Evolutionary conservation across 2,888 invertebrate genomes (phyloP).

Genomic region (Heliothis peltigera): DNA sequence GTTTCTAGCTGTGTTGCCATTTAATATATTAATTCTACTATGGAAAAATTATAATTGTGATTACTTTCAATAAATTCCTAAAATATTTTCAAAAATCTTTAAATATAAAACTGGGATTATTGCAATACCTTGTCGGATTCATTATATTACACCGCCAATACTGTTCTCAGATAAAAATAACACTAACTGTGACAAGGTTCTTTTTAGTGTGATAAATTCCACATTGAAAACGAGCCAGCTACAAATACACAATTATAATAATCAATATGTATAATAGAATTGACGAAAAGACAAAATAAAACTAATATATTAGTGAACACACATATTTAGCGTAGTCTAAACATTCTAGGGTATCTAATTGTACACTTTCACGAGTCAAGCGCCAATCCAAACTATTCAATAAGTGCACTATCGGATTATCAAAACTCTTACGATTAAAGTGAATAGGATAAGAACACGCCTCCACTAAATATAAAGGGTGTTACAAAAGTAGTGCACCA

Average conservation of each 20-base stretch:
- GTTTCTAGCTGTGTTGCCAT: no score
- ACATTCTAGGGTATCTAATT: constrained; percentile 57
- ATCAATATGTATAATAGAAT: constrained; percentile 41
- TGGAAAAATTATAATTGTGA: not conserved
- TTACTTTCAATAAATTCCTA: not conserved
- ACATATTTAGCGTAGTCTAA: constrained; percentile 56
- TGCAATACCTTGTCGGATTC: not conserved
- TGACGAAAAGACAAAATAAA: constrained; percentile 49
- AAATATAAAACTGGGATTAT: constrained; percentile 1
- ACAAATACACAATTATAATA: constrained; percentile 25
- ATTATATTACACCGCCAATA: no score
- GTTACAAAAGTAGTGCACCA: not conserved
- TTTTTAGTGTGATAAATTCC: constrained; percentile 5
- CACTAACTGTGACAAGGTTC: not conserved
- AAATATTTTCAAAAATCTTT: no score
- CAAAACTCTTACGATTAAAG: constrained; percentile 65
- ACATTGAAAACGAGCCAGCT: not conserved
- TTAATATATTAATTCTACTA: no score
- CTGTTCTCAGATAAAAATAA: not conserved
- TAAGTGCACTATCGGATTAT: constrained; percentile 84
- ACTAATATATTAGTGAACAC: constrained; percentile 58
- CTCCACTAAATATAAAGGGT: constrained; percentile 24
- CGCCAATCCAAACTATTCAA: constrained; percentile 70
- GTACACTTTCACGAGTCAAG: constrained; percentile 63
- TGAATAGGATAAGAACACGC: constrained; percentile 50